Evolutionary conservation across 2,113 vertebrate species (phyloP).

Genomic region (Nanorana parkeri): DNA sequence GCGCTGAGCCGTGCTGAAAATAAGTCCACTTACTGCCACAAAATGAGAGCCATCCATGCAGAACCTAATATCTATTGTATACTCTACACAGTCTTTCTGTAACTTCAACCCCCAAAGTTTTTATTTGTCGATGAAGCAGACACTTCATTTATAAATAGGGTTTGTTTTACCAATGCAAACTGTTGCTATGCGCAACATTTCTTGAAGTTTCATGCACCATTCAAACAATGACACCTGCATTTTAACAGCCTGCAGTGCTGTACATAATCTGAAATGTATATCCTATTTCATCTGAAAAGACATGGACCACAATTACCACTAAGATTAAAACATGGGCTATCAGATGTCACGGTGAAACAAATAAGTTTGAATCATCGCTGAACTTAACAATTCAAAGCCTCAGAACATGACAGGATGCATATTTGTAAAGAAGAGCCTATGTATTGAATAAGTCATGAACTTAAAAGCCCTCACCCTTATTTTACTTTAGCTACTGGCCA

Average conservation of each 20-base stretch:
- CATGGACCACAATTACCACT: constrained; percentile 53
- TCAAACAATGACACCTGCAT: constrained; percentile 45
- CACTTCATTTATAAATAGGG: neutral
- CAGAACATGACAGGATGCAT: constrained; percentile 40
- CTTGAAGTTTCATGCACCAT: neutral
- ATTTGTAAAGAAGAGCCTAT: constrained; percentile 45
- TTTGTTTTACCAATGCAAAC: no score
- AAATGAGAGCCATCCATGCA: no score
- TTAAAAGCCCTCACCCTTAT: constrained; percentile 40
- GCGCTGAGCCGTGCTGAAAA: no score
- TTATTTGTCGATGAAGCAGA: neutral
- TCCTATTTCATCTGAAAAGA: constrained; percentile 54
- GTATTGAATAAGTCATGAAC: constrained; percentile 44
- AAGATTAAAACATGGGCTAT: constrained; percentile 56
- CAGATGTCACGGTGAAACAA: constrained; percentile 56
- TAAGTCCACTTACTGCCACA: no score
- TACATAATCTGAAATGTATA: constrained; percentile 57
- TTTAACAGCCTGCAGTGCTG: constrained; percentile 30
- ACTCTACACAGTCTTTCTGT: no score
- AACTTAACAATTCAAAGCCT: constrained; percentile 49
- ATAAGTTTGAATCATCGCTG: constrained; percentile 55
- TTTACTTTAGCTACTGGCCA: constrained; percentile 30
- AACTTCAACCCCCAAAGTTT: no score
- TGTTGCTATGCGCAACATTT: constrained; percentile 16
- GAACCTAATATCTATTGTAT: no score